These are phyloP conservation scores for Schlechtendalia chinensis DNA, from an alignment of 1,140 invertebrate species.

Conservation along the genomic window DNA sequence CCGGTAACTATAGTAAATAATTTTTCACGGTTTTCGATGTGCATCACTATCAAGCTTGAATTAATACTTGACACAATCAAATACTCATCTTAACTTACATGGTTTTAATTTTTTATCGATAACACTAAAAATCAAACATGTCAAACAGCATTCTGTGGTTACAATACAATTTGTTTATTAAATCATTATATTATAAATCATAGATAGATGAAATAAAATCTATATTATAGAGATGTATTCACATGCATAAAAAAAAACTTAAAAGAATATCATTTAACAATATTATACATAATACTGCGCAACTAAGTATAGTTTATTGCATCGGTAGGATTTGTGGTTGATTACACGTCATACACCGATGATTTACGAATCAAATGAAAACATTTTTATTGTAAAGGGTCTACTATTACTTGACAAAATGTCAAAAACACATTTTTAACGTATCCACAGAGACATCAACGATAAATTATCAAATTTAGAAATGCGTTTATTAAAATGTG, in stretches of 20 bases:
- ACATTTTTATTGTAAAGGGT: background rate
- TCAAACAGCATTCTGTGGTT: too few species aligned
- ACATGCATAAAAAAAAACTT: background rate
- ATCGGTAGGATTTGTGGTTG: slow-evolving; percentile 1
- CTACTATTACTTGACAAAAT: background rate
- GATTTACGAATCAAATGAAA: slow-evolving; percentile 10
- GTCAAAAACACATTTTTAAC: background rate
- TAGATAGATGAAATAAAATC: background rate
- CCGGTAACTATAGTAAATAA: background rate
- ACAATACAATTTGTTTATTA: too few species aligned
- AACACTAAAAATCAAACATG: background rate
- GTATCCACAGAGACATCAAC: background rate
- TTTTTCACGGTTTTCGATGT: background rate
- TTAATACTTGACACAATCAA: background rate
- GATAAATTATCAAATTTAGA: background rate
- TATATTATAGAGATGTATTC: background rate
- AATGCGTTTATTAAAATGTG: background rate
- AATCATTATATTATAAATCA: too few species aligned
- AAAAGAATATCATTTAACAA: background rate
- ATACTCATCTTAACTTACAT: background rate
- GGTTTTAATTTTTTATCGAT: background rate
- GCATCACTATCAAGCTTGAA: background rate
- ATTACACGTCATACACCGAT: slow-evolving; percentile 15
- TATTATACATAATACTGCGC: background rate
- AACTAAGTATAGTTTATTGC: background rate